Evolutionary conservation across 2,888 invertebrate species (phyloP).

Genomic region (Rhopalosiphum nymphaeae): DNA sequence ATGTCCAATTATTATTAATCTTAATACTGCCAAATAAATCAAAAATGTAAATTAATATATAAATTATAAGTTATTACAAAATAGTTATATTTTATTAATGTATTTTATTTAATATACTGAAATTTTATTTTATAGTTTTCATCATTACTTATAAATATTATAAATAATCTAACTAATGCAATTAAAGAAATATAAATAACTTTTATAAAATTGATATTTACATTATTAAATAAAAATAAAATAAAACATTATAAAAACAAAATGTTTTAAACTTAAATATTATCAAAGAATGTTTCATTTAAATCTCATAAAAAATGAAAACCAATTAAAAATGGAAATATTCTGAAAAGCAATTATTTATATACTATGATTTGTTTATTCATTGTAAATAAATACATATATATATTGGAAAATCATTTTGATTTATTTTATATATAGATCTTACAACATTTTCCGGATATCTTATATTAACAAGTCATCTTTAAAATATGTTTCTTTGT

Average conservation of each 20-base stretch:
- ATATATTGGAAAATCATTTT: not conserved
- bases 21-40: not conserved
- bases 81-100: not conserved
- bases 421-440: not conserved
- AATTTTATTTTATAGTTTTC: not conserved
- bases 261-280: not conserved
- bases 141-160: not conserved
- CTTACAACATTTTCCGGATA: not conserved
- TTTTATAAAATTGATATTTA: not conserved
- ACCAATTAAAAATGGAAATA: conserved; percentile 3
- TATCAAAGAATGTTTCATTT: not conserved
- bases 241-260: not conserved
- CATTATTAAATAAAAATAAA: not conserved
- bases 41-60: not conserved
- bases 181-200: not conserved
- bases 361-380: not conserved
- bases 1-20: not conserved
- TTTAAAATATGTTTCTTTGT: not conserved
- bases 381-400: not conserved
- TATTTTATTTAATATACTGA: not conserved
- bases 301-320: not conserved
- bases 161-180: not conserved
- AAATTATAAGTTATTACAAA: not conserved
- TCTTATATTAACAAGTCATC: not conserved
- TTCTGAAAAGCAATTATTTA: not conserved